Percentiles rank a stretch among this genome's conserved stretches.
Evolutionary conservation across 2,888 invertebrate species (phyloP).

Genomic region (Dimorphilus gyrociliatus): DNA sequence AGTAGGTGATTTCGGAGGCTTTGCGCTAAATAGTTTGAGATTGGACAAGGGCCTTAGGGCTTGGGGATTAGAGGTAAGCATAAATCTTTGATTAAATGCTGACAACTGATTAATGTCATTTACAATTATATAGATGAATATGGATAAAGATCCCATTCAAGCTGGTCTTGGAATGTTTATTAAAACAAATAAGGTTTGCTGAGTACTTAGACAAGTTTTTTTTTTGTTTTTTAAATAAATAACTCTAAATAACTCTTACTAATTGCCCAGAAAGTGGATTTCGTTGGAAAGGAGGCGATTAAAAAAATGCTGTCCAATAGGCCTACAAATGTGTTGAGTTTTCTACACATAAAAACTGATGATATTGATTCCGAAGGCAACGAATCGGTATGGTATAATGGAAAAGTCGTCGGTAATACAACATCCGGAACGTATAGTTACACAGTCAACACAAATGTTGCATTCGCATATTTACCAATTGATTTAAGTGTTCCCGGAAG

Average conservation of each 20-base stretch:
- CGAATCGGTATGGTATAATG: slow-evolving; percentile 25
- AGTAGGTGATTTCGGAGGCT: slow-evolving; percentile 37
- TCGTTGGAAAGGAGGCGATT: slow-evolving; percentile 23
- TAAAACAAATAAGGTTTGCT: slow-evolving; percentile 24
- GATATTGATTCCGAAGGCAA: slow-evolving; percentile 28
- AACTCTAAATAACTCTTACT: not conserved
- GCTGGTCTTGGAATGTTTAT: slow-evolving; percentile 37
- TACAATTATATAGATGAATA: slow-evolving; percentile 27
- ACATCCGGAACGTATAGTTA: slow-evolving; percentile 38
- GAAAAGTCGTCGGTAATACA: slow-evolving; percentile 36
- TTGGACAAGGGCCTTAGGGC: slow-evolving; percentile 40
- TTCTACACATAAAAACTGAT: slow-evolving; percentile 17
- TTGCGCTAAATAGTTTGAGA: slow-evolving; percentile 36
- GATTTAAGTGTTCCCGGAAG: slow-evolving; percentile 16
- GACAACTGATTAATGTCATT: no score
- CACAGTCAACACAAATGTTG: slow-evolving; percentile 28
- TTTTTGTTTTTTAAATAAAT: no score
- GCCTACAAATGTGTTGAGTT: slow-evolving; percentile 13
- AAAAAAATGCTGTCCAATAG: slow-evolving; percentile 13
- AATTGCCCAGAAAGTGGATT: slow-evolving; percentile 15
- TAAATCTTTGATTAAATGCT: no score
- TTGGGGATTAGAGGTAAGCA: slow-evolving; percentile 36
- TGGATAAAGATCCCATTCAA: slow-evolving; percentile 38
- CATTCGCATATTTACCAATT: slow-evolving; percentile 38
- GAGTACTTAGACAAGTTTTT: no score